A percentile compares a stretch with the other conserved stretches of the same genome.
phyloP scores from a whole-genome alignment of 2,888 invertebrate genomes.

The Tridacna crocea region DNA sequence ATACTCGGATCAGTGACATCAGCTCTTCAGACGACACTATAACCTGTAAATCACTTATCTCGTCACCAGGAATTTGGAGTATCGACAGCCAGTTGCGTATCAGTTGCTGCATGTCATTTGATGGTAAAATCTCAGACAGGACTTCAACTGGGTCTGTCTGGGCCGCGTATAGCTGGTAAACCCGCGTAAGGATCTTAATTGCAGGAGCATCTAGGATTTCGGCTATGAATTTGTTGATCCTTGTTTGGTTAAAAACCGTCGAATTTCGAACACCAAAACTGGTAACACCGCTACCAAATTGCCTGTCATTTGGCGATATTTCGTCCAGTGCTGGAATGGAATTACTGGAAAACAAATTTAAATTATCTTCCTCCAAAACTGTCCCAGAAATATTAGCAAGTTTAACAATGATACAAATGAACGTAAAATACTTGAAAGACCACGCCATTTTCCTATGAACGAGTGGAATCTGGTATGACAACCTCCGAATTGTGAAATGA shows the following conservation, averaged over 20 bases:
- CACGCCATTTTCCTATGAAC: too few relatives aligned
- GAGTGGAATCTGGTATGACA: too few relatives aligned
- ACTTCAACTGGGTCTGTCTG: neutral
- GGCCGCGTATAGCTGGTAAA: neutral
- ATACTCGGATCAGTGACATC: neutral
- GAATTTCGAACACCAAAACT: neutral
- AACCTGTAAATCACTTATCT: neutral
- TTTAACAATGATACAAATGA: too few relatives aligned
- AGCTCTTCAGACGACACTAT: conserved; percentile 7
- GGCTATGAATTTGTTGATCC: neutral
- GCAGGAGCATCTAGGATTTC: neutral
- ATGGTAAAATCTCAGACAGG: neutral
- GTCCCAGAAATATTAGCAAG: too few relatives aligned
- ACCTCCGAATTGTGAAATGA: too few relatives aligned
- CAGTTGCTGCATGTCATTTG: conserved; percentile 5
- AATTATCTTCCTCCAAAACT: too few relatives aligned
- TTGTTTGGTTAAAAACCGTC: neutral
- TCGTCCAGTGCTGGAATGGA: neutral
- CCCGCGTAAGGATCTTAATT: neutral
- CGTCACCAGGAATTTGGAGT: neutral
- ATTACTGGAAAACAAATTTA: neutral
- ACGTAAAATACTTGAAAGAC: too few relatives aligned
- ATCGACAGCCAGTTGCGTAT: neutral
- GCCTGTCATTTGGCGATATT: neutral
- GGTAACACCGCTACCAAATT: neutral